Evolutionary conservation across 2,888 invertebrate genomes (phyloP).

Genomic region (Nephrotoma appendiculata): DNA sequence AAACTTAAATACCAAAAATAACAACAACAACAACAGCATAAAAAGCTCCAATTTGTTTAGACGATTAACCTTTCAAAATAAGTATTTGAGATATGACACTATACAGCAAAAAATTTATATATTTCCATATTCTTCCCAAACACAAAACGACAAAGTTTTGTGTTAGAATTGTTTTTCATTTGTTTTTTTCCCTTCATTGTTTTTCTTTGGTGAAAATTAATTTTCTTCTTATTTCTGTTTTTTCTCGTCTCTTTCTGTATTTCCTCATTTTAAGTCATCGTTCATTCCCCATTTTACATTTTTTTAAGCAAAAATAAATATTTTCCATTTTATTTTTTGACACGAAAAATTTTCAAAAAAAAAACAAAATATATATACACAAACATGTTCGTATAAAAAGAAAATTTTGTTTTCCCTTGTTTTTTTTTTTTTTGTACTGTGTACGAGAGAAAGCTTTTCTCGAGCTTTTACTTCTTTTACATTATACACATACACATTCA

Average conservation of each 20-base stretch:
- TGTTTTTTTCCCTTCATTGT: not conserved
- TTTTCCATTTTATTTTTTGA: not conserved
- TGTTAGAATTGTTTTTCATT: not conserved
- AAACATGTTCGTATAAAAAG: not conserved
- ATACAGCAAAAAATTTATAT: not conserved
- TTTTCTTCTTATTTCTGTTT: not conserved
- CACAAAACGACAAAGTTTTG: not conserved
- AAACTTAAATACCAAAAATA: not conserved
- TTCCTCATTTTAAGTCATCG: not conserved
- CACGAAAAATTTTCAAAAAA: not conserved
- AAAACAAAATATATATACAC: not conserved
- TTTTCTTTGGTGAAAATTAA: not conserved
- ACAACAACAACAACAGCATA: not conserved
- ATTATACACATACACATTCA: not conserved
- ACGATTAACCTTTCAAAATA: slow-evolving; percentile 3
- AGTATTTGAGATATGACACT: not conserved
- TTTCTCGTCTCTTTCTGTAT: not conserved
- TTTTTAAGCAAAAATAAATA: not conserved
- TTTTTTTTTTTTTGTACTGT: not conserved
- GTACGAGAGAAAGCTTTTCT: not conserved
- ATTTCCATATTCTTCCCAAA: not conserved
- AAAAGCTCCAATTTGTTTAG: not conserved
- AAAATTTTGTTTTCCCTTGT: not conserved
- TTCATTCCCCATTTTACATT: not conserved
- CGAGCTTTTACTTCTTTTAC: not conserved